A percentile compares a stretch with the other conserved stretches of the same genome.
Evolutionary conservation across 2,888 invertebrate genomes (phyloP).

Genomic region (Syrista parreyssii): DNA sequence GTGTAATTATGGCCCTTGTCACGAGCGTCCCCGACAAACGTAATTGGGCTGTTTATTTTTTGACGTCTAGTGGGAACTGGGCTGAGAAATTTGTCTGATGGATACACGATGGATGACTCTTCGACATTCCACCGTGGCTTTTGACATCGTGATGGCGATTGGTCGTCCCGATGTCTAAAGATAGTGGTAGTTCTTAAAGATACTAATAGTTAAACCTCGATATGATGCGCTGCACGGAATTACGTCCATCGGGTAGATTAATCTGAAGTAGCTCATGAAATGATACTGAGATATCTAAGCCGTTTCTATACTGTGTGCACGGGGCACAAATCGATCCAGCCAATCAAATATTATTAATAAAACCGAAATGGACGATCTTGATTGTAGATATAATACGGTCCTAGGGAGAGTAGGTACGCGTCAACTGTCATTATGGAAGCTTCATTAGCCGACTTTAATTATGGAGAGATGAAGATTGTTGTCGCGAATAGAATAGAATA

Average conservation of each 20-base stretch:
- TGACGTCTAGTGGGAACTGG: constrained; percentile 14
- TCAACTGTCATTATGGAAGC: constrained; percentile 35
- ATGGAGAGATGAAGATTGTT: constrained; percentile 50
- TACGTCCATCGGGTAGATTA: too few relatives aligned
- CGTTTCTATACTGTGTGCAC: neutral
- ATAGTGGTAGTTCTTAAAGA: too few relatives aligned
- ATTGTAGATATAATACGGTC: constrained; percentile 36
- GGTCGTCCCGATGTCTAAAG: too few relatives aligned
- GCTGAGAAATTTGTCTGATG: constrained; percentile 32
- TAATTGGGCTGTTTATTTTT: constrained; percentile 36
- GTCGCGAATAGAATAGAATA: constrained; percentile 44
- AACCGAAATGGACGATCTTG: constrained; percentile 32
- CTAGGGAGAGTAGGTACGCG: constrained; percentile 39
- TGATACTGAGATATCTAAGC: neutral
- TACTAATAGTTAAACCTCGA: too few relatives aligned
- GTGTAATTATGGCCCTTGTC: constrained; percentile 54
- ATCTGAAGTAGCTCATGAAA: too few relatives aligned
- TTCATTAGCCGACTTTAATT: constrained; percentile 59
- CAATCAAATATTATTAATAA: constrained; percentile 36
- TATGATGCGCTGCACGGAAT: too few relatives aligned
- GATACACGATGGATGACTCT: constrained; percentile 38
- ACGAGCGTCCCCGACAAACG: constrained; percentile 29
- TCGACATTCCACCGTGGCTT: constrained; percentile 28
- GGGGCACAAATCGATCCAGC: constrained; percentile 11
- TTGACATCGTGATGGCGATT: neutral